Conservation (phyloP, 2,113 vertebrate species). For the Cacatua alba region DNA sequence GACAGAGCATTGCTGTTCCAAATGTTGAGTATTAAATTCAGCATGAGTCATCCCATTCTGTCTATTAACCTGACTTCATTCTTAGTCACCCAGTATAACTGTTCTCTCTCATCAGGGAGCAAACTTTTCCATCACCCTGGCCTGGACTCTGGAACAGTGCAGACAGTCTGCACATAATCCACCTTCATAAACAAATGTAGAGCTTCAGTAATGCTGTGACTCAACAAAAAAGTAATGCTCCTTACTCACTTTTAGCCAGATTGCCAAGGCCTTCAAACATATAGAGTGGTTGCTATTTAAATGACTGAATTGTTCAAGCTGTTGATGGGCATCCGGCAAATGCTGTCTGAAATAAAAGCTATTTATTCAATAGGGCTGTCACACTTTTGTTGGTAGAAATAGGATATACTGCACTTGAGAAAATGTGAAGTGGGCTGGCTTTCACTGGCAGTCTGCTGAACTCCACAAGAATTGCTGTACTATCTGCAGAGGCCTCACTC, state of each 20-base stretch:
- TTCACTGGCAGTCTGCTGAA: neutral
- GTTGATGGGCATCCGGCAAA: neutral
- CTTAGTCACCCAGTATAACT: conserved; percentile 19
- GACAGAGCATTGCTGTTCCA: neutral
- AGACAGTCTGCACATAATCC: neutral
- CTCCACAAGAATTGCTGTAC: neutral
- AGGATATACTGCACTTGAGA: neutral
- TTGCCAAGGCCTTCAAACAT: neutral
- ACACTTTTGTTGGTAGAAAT: neutral
- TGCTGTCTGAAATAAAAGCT: neutral
- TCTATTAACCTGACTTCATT: conserved; percentile 14
- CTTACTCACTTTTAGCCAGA: neutral
- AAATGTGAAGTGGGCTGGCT: neutral
- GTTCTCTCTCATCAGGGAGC: neutral
- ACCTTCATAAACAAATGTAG: neutral
- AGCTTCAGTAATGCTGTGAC: neutral
- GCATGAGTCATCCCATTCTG: neutral
- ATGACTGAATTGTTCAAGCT: neutral
- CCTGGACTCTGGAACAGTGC: neutral
- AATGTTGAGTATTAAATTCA: neutral
- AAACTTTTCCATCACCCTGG: neutral
- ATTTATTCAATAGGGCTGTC: neutral
- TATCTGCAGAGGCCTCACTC: neutral
- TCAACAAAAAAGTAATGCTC: neutral
- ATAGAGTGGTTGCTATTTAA: neutral